Base-by-base conservation (phyloP, 1,140 invertebrate species). In the Halesus radiatus region DNA sequence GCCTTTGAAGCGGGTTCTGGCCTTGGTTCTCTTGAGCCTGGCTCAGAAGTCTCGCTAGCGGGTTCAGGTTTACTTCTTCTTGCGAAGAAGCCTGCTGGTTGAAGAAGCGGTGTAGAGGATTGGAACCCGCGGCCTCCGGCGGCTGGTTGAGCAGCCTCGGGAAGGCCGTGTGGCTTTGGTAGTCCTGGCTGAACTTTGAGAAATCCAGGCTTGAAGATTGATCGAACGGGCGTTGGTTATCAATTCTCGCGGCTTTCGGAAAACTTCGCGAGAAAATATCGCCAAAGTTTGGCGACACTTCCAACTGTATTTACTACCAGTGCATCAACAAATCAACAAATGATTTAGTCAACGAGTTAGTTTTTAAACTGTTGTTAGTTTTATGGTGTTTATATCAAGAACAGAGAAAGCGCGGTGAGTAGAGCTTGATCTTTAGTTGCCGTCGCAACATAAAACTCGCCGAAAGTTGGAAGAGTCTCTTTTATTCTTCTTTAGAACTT, bases 151-250 rank as follows among this genome's bases (percentile, higher is more conserved):
- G 77, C 32, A 83, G 81, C 81, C 81, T 83, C 70, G 81, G 81
- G 76, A 83, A 83, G 73, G 81, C 81, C 81, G 81, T 78, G 73
- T 83, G 81, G 79, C 81, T 80, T 54, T 83, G 81, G 60, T 80
- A 83, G 68, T 83, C 81, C 62, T 83, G 81, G 73, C 81, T 80
- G 62, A 83, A 83, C 81, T 83, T 83, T 83, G 81, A 83, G 81
- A 80, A 83, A 83, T 83, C 81, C 81, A 83, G 81, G 81, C 81
- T 83, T 80, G 66, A 78, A 80, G 79, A 80, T 83, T 83, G 78
- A 60, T 80, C 56, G 58, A 62, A 83, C 81, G 60, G 74, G 53
- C 37, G 58, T 75, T 56, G 64, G 77, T 74, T 56, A 75, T 77
- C 75, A 50, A 66, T 72, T 53, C 78, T 56, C 75, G 78, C 74